Evolutionary conservation across 2,888 invertebrate species (phyloP), one percentile per base, ranked within the genome.

Genomic region (Pedicia rivosa): DNA sequence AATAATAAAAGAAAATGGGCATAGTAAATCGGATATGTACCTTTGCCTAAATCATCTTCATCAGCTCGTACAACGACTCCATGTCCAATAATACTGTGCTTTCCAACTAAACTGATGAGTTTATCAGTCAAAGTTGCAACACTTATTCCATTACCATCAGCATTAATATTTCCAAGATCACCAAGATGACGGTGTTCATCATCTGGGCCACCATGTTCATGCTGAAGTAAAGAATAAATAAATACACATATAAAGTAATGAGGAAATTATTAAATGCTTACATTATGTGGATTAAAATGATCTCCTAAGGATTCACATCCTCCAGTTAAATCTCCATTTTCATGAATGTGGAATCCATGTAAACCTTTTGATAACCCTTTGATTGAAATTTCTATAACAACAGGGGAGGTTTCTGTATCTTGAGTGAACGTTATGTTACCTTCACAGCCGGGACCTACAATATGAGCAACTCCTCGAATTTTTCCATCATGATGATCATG

Each of bases 101-200:
- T 57, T 3, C 83, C 82, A 26, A 53, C 54, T 15, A 86, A 62
- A n/a, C 72, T 64, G 43, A 84, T 74, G 31, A 69, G 43, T 5
- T 55, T 54, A 59, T 86, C 84, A 1, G 57, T 59, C 43, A 80
- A 64, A 44, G 73, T 63, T 20, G 84, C 54, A 8, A 54, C 57
- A 2, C 75, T 74, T n/a, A 63, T 53, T 6, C 72, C 71, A 19
- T 61, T 50, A 0, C 51, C 55, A 49, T 72, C 65, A 15, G 81
- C 79, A n/a, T 62, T 54, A 32, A 88, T 64, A 59, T 88, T 90
- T 16, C 90, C 90, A 36, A 90, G 65, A 56, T 90, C 90, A 3
- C 90, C 90, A 2, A 79, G 78, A 54, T 90, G 88, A 33, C 86
- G 75, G 25, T 68, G 65, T 4, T 59, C 55, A 48, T 77, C 78